Evolutionary conservation across 2,113 vertebrate genomes (phyloP), one percentile per base, ranked within the genome.

Genomic region (Pampusana beccarii): DNA sequence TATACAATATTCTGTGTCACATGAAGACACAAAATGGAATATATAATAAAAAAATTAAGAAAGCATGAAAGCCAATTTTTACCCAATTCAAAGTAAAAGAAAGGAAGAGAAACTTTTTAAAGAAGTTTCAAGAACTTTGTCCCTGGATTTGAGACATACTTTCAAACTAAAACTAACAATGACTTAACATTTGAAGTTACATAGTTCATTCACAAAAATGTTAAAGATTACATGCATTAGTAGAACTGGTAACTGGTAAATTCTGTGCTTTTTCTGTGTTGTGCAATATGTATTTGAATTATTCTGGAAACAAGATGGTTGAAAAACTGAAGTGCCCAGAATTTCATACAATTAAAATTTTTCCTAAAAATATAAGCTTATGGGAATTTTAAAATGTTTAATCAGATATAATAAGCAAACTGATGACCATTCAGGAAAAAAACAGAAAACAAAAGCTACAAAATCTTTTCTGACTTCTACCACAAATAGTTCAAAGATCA

Each of bases 401-500:
- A 78, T 69, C 48, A 82, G 38, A 94, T 88, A 57, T 13, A 78
- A 28, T 21, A 42, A 84, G 46, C 25, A 92, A 87, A 89, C 3
- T 20, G 9, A 70, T 13, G 24, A 77, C 4, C 6, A 62, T 42
- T 80, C 19, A 18, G 16, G 16, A 66, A 71, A 72, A n/a, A 54
- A 53, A 42, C 33, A 60, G 7, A 60, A 91, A 81, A 54, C 8
- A 79, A 80, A 90, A 81, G 14, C n/a, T 79, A 67, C 44, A 71
- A 87, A 82, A 69, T 54, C 50, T 80, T 85, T 82, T 85, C 33
- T 81, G 33, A 56, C 24, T 85, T 93, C 5, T 87, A 69, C 70
- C 48, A 77, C 33, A 79, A 93, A 84, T 61, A 92, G 57, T 85
- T 92, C 81, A 91, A 92, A 92, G 54, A 67, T n/a, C 61, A 65